A percentile compares a stretch with the other conserved stretches of the same genome.
Conservation (phyloP, 1,140 invertebrate species). For the Bradynema listronoti region DNA sequence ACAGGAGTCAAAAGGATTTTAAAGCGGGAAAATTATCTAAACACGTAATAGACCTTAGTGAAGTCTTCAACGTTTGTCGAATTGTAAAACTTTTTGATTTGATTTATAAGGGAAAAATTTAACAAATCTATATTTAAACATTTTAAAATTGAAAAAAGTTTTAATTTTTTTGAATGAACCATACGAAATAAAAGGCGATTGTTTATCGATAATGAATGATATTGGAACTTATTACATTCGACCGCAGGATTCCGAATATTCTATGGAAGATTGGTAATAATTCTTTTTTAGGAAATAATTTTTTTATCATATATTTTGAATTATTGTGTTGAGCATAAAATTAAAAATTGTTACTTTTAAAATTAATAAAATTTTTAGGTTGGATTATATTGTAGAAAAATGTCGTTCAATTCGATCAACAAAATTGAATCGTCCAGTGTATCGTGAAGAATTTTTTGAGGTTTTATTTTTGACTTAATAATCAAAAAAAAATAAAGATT, state of each 20-base stretch:
- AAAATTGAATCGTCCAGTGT: constrained; percentile 21
- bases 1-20: constrained; percentile 24
- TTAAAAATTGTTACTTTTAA: no score
- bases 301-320: no score
- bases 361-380: no score
- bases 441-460: constrained; percentile 31
- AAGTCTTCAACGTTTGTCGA: constrained; percentile 23
- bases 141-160: no score
- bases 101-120: no score
- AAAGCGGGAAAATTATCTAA: constrained; percentile 15
- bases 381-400: constrained; percentile 25
- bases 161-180: constrained; percentile 15
- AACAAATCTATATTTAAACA: no score
- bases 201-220: constrained; percentile 21
- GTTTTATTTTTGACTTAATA: no score
- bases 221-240: constrained; percentile 18
- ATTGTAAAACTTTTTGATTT: no score
- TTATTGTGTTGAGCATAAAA: no score
- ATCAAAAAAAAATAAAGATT: no score
- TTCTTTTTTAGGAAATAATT: no score
- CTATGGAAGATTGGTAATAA: constrained; percentile 20
- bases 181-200: constrained; percentile 26
- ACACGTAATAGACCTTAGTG: constrained; percentile 18
- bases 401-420: constrained; percentile 21
- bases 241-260: constrained; percentile 25